Evolutionary conservation across 1,140 invertebrate species (phyloP).

Genomic region (Akabosia matsudoensis): DNA sequence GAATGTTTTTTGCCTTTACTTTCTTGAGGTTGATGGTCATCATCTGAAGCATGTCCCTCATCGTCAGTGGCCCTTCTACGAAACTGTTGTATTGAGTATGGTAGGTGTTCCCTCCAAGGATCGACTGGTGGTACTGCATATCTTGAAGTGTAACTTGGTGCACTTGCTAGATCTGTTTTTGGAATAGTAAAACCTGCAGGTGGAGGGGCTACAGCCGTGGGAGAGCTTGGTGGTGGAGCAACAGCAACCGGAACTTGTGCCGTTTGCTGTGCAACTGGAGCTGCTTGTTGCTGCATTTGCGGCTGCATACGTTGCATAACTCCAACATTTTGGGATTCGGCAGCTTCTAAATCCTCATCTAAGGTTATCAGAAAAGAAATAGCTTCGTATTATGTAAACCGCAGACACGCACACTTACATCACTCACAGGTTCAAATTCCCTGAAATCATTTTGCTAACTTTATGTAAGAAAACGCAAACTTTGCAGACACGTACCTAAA

Average conservation of each 20-base stretch:
- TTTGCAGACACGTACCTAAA: background rate
- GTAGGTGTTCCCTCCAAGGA: background rate
- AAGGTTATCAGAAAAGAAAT: background rate
- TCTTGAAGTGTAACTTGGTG: constrained; percentile 11
- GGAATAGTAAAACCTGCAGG: background rate
- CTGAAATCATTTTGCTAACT: background rate
- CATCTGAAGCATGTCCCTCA: background rate
- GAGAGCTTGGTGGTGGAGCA: background rate
- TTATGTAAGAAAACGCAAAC: no score
- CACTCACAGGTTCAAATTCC: background rate
- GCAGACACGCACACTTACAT: background rate
- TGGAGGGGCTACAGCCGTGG: no score
- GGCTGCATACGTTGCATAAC: background rate
- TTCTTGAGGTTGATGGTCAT: background rate
- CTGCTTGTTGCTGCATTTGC: background rate
- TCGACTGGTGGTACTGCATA: background rate
- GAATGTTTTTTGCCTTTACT: constrained; percentile 7
- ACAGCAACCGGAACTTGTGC: background rate
- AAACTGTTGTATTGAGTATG: background rate
- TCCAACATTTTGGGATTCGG: constrained; percentile 1
- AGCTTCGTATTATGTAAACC: background rate
- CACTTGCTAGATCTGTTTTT: constrained; percentile 9
- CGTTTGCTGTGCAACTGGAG: background rate
- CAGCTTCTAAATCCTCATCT: background rate
- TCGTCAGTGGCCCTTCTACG: background rate